phyloP scores from a whole-genome alignment of 2,113 vertebrate genomes.

The Chroicocephalus ridibundus region DNA sequence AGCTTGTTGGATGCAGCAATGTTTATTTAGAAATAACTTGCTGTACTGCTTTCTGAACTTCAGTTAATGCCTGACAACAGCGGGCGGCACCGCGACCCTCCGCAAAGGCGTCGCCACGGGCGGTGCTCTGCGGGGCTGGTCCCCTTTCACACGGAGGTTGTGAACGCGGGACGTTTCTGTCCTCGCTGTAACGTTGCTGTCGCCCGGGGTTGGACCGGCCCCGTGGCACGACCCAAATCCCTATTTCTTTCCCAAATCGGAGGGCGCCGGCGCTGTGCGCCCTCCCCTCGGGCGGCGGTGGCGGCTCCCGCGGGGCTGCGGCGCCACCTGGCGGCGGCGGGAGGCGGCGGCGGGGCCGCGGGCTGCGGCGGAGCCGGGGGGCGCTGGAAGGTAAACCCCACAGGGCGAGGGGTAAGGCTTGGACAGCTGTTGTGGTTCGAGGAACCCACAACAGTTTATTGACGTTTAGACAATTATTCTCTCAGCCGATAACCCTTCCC shows the following conservation, averaged over 20 bases:
- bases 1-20: background rate
- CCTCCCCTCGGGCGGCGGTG: rapidly evolving
- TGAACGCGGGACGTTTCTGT: background rate
- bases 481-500: background rate
- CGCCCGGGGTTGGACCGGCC: background rate
- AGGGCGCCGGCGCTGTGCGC: rapidly evolving
- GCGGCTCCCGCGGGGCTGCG: background rate
- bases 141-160: background rate
- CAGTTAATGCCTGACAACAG: background rate
- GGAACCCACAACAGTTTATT: background rate
- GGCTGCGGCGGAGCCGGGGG: background rate
- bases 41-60: background rate
- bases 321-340: background rate
- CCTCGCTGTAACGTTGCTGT: rapidly evolving
- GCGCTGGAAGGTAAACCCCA: rapidly evolving
- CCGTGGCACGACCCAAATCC: rapidly evolving
- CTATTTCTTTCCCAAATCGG: rapidly evolving
- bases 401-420: no score
- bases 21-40: background rate
- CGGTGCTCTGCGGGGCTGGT: background rate
- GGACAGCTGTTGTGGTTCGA: background rate
- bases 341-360: background rate
- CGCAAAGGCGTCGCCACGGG: background rate
- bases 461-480: background rate
- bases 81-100: background rate